Evolutionary conservation across 1,140 invertebrate genomes (phyloP).

Genomic region (Orius laevigatus): DNA sequence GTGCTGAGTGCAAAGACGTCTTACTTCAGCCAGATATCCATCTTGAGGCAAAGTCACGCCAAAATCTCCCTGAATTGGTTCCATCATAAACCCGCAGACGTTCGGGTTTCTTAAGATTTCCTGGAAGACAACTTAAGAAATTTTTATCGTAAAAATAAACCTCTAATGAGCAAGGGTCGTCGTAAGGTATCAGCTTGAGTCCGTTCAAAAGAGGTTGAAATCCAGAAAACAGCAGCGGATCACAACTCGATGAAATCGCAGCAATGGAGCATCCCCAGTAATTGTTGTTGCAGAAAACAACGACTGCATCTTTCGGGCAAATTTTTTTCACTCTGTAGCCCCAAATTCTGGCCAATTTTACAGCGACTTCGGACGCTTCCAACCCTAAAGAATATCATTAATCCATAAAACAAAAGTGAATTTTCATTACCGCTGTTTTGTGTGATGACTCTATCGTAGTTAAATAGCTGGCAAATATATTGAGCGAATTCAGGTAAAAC

Average conservation of each 20-base stretch:
- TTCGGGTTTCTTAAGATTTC: constrained; percentile 56
- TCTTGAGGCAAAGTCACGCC: constrained; percentile 81
- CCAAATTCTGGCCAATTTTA: constrained; percentile 62
- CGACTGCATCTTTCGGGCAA: constrained; percentile 47
- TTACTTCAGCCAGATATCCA: constrained; percentile 67
- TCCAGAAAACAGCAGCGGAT: constrained; percentile 44
- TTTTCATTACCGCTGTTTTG: constrained; percentile 55
- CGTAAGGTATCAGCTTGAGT: constrained; percentile 53
- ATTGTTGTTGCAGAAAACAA: constrained; percentile 59
- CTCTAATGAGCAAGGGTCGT: constrained; percentile 51
- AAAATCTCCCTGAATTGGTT: constrained; percentile 97
- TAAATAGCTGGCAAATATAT: constrained; percentile 50
- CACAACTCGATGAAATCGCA: constrained; percentile 60
- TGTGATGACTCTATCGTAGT: constrained; percentile 60
- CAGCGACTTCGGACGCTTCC: constrained; percentile 61
- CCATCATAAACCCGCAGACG: constrained; percentile 94
- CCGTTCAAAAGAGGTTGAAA: constrained; percentile 69
- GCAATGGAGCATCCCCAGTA: constrained; percentile 74
- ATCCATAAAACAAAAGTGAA: not conserved
- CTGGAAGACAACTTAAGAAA: constrained; percentile 24
- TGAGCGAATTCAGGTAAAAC: constrained; percentile 56
- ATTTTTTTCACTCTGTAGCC: constrained; percentile 62
- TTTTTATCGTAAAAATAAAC: constrained; percentile 20
- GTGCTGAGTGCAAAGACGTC: constrained; percentile 47
- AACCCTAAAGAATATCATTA: not conserved